Evolutionary conservation across 1,140 invertebrate genomes (phyloP).

Genomic region (Temnothorax nylanderi): DNA sequence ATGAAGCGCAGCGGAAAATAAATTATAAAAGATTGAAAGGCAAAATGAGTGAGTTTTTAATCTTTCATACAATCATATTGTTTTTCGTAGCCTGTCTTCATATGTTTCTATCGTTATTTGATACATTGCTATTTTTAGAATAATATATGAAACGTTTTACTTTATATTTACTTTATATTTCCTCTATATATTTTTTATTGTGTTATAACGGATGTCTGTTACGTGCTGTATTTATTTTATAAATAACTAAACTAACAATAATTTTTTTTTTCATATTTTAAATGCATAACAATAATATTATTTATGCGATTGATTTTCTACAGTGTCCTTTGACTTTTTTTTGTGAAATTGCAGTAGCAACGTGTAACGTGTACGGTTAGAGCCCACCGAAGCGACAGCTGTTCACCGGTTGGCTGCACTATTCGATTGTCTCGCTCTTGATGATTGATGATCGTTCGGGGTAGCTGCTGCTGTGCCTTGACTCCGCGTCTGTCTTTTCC

Average conservation of each 20-base stretch:
- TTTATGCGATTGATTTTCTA: constrained; percentile 42
- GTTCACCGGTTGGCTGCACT: constrained; percentile 83
- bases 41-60: constrained; percentile 19
- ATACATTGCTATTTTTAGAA: background rate
- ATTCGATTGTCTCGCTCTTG: constrained; percentile 86
- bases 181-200: background rate
- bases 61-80: background rate
- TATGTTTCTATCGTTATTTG: background rate
- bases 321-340: constrained; percentile 27
- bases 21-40: constrained; percentile 47
- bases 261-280: constrained; percentile 1
- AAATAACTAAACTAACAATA: background rate
- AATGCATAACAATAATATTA: background rate
- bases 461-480: constrained; percentile 76
- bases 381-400: constrained; percentile 84
- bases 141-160: background rate
- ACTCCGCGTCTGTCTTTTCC: constrained; percentile 73
- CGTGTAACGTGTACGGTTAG: constrained; percentile 78
- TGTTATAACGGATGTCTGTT: background rate
- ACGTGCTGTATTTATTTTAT: background rate
- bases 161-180: background rate
- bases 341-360: constrained; percentile 72
- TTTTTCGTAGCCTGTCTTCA: background rate
- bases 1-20: constrained; percentile 51
- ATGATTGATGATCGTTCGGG: constrained; percentile 86